Conservation (phyloP, 2,797 vertebrate species). For the Steatocranus sp. region DNA sequence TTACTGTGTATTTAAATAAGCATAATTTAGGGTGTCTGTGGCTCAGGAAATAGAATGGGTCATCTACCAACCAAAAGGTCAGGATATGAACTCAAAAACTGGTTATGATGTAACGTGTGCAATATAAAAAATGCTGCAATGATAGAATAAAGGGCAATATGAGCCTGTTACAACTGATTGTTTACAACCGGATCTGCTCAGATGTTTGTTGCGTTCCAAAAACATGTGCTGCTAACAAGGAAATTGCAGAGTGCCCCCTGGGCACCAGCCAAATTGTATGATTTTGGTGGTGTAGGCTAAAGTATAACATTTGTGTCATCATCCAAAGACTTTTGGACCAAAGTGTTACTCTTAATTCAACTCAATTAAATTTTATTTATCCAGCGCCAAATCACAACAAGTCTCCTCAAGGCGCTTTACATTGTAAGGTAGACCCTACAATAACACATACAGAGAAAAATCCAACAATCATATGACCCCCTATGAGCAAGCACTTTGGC, state of each 20-base stretch:
- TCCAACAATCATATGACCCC: not conserved
- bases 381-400: not conserved
- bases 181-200: not conserved
- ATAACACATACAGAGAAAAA: not conserved
- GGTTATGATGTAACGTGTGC: not conserved
- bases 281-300: not conserved
- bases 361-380: not conserved
- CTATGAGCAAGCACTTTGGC: not conserved
- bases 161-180: not conserved
- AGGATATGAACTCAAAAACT: not conserved
- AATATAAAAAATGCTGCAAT: not conserved
- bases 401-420: rapidly evolving
- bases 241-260: not conserved
- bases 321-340: not conserved
- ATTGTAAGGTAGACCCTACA: not conserved
- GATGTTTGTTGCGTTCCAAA: not conserved
- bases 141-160: not conserved
- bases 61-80: not conserved
- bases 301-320: not conserved
- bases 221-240: not conserved
- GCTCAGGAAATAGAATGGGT: not conserved
- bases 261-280: not conserved
- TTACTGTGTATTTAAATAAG: conserved; percentile 12
- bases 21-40: not conserved
- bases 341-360: not conserved